These are phyloP conservation scores for Luperina testacea DNA, from an alignment of 2,888 invertebrate species.

Conservation along the genomic window DNA sequence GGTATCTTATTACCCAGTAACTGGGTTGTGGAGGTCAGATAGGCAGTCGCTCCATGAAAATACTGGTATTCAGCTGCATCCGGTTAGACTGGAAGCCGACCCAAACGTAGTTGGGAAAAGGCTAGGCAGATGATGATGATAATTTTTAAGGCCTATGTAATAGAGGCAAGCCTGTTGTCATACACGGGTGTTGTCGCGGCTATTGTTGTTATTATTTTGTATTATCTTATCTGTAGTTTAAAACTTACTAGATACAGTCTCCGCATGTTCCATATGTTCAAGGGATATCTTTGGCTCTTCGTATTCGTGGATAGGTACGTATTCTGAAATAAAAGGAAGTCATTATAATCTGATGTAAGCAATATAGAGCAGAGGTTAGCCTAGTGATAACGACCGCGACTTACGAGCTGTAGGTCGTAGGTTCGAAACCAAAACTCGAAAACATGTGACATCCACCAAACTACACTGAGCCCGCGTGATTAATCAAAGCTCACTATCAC, in stretches of 20 bases:
- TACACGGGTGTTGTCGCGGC: background rate
- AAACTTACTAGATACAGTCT: slow-evolving; percentile 85
- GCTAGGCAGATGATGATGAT: too few relatives aligned
- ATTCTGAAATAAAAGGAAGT: slow-evolving; percentile 75
- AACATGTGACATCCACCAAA: background rate
- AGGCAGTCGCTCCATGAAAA: too few relatives aligned
- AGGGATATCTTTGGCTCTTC: slow-evolving; percentile 85
- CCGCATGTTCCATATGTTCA: slow-evolving; percentile 81
- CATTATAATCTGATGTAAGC: background rate
- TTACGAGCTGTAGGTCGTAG: background rate
- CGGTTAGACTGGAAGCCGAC: too few relatives aligned
- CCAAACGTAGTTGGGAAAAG: too few relatives aligned
- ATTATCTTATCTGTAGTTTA: background rate
- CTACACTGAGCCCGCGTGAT: background rate
- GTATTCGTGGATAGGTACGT: slow-evolving; percentile 83
- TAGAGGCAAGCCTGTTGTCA: background rate
- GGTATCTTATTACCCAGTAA: too few relatives aligned
- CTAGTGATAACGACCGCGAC: background rate
- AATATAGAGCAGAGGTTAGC: background rate
- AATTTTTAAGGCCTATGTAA: background rate
- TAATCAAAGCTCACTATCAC: background rate
- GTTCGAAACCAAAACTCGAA: background rate
- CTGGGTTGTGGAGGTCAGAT: too few relatives aligned
- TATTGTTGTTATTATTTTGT: background rate
- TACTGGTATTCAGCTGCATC: too few relatives aligned